Evolutionary conservation across 30 jellyfish, hydroid and myxozoan genomes (phyloP), one percentile per base, ranked within the genome.

Genomic region (Pelagia noctiluca): DNA sequence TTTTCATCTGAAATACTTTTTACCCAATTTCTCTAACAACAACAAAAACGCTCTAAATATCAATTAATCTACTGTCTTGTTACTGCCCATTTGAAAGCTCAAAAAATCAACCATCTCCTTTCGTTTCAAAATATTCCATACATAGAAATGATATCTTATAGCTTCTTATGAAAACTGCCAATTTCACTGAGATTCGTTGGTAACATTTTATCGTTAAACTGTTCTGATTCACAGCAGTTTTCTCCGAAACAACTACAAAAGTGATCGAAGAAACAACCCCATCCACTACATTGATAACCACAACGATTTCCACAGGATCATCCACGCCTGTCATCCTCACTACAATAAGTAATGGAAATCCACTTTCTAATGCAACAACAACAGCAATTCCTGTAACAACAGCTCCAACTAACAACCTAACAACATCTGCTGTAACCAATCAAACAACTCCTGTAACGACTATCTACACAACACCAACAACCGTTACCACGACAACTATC

Each of bases 211-310:
- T 50, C 11, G 16, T 32, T n/a, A n/a, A 3, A 29, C 21, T 18
- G 35, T 18, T 31, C 5, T 25, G 16, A 46, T 21, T 52, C 5
- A 13, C 1, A 83, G 74, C 84, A 23, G 90, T 63, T 0, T 23
- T n/a, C 16, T 23, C 93, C 36, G 84, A 89, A 42, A 67, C 95
- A 18, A 69, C 91, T 23, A 87, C 96, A 49, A 86, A 71, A 38
- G 57, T 61, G 18, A 25, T 30, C 64, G 91, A 71, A 28, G 91
- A 78, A 47, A 21, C 88, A 52, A 78, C 91, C 0, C 87, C 91
- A 42, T 42, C 89, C 5, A 69, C 86, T 2, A 79, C 96, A 24
- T 42, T 60, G 26, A 52, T 71, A 25, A 30, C 87, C 2, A 80
- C 96, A 49, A 78, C 85, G 26, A 38, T 80, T 67, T 50, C 90